Base-by-base conservation (phyloP, 2,888 invertebrate species). In the Eilema griseolum region DNA sequence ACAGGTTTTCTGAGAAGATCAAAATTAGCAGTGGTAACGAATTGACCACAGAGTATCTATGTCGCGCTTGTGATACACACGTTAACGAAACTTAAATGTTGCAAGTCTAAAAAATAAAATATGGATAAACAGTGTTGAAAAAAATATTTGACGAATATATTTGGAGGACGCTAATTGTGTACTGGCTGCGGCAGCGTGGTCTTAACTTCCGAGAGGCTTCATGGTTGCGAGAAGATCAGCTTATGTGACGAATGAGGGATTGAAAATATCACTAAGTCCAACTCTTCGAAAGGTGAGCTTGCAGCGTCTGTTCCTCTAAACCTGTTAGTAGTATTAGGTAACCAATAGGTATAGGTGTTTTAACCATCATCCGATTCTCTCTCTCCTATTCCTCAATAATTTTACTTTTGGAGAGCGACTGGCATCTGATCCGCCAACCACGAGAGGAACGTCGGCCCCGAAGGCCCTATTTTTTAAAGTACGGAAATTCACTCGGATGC, bases 131-230 rank as follows among this genome's bases (percentile, higher is more conserved):
- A 69, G 69, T 8, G 57, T 16, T 63, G n/a, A 52, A n/a, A 41
- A 37, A 31, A 33, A 33, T 26, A 52, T 7, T 69, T 23, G 24
- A 60, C 24, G 26, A 31, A 3, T 14, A 65, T 69, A 52, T 69
- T 69, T 69, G 69, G 69, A 65, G 31, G 52, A 61, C 14, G 24
- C 56, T 69, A 12, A 28, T 64, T 41, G 1, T 64, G 7, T 26
- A 69, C 33, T 69, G 69, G 69, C 41, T 64, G 31, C 59, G 20
- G 28, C 69, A 65, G 33, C 69, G 61, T 24, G 46, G 52, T 23
- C 10, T 31, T 24, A 16, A 26, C 28, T 26, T n/a, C 8, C 14
- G 24, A 61, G 41, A 67, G 16, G 23, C 20, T 12, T 14, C n/a
- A 46, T 8, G 8, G 46, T 24, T 61, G 11, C 52, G 23, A 8